phyloP scores from a whole-genome alignment of 2,888 invertebrate species.

The Bombylius major region DNA sequence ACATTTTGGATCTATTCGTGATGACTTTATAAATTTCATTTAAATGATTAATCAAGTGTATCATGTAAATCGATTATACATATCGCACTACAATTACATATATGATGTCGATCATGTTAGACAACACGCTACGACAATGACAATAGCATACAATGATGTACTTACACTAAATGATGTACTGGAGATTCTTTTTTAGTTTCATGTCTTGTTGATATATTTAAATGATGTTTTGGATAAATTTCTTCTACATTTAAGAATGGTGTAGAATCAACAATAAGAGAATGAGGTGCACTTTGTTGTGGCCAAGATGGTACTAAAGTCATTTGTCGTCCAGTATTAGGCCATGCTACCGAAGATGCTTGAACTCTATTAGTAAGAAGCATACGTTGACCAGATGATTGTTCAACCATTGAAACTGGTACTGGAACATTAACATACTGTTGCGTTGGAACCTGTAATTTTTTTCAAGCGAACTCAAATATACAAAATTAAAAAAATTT shows the following conservation, averaged over 20 bases:
- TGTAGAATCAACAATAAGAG: constrained; percentile 63
- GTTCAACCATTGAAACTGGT: constrained; percentile 87
- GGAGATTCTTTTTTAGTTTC: constrained; percentile 47
- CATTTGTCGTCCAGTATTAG: constrained; percentile 52
- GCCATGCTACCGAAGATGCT: constrained; percentile 37
- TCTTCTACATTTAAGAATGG: constrained; percentile 54
- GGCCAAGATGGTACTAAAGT: constrained; percentile 77
- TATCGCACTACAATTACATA: too few species aligned
- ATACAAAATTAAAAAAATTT: background rate
- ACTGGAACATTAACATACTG: constrained; percentile 58
- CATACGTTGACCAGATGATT: constrained; percentile 67
- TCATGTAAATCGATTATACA: too few species aligned
- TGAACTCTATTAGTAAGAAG: constrained; percentile 46
- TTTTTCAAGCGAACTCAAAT: background rate
- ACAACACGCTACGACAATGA: background rate
- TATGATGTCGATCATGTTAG: too few species aligned
- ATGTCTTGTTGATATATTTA: constrained; percentile 41
- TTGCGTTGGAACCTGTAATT: constrained; percentile 56
- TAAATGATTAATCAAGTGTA: too few species aligned
- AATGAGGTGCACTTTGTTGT: constrained; percentile 57
- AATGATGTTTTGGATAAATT: constrained; percentile 45
- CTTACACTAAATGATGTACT: constrained; percentile 38
- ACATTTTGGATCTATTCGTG: too few species aligned
- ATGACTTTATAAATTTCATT: too few species aligned
- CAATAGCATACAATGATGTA: constrained; percentile 1